Conservation (phyloP, 2,888 invertebrate genomes). For the Metalampra italica region DNA sequence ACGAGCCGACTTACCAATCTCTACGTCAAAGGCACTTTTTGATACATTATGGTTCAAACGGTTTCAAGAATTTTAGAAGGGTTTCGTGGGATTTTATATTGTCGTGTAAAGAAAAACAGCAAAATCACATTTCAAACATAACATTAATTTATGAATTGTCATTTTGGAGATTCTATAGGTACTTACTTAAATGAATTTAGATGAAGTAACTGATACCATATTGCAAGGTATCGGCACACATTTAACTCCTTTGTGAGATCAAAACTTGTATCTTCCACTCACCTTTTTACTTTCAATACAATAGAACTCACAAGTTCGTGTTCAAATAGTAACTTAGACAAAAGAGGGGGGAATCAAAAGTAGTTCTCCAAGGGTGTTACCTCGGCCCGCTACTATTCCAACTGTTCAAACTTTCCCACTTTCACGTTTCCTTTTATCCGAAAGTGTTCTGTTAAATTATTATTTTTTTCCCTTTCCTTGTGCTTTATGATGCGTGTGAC, state of each 20-base stretch:
- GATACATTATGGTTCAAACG: slow-evolving; percentile 27
- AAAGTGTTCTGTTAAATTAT: slow-evolving; percentile 71
- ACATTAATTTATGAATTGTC: no score
- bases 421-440: slow-evolving; percentile 69
- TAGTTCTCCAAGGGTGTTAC: slow-evolving; percentile 56
- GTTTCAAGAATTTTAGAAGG: no score
- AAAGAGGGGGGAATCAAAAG: slow-evolving; percentile 65
- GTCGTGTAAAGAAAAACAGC: no score
- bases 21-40: slow-evolving; percentile 37
- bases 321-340: slow-evolving; percentile 71
- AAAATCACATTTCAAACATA: no score
- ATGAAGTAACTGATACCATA: slow-evolving; percentile 35
- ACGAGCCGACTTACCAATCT: slow-evolving; percentile 37
- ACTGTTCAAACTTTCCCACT: slow-evolving; percentile 71
- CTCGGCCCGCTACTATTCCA: slow-evolving; percentile 56
- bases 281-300: slow-evolving; percentile 36
- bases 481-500: slow-evolving; percentile 56
- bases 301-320: slow-evolving; percentile 50
- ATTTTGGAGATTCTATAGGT: no score
- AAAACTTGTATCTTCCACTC: slow-evolving; percentile 43
- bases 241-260: slow-evolving; percentile 32
- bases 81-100: no score
- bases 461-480: slow-evolving; percentile 49
- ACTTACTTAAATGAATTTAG: slow-evolving; percentile 34
- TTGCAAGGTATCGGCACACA: slow-evolving; percentile 23